A percentile compares a stretch with the other conserved stretches of the same genome.
These are phyloP conservation scores for Aplysina aerophoba DNA, from an alignment of 37 sponge, comb jelly and placozoan genomes.

Conservation along the genomic window DNA sequence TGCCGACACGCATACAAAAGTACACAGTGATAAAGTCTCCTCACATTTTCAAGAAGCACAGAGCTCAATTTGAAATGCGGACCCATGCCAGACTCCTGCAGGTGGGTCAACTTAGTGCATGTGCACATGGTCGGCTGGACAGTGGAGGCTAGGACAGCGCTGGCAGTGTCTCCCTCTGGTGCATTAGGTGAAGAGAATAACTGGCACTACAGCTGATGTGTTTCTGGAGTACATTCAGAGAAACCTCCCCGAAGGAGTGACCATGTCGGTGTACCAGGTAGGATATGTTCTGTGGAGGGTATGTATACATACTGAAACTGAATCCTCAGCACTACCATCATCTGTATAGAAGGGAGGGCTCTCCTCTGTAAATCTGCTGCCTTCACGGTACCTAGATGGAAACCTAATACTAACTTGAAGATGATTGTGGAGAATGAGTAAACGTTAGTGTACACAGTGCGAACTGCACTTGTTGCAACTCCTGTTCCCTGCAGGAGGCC, in stretches of 20 bases:
- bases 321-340: too few species aligned
- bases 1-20: conserved; percentile 77
- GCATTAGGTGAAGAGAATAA: conserved; percentile 65
- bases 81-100: conserved; percentile 82
- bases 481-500: neutral
- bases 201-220: conserved; percentile 90
- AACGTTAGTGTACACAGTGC: too few species aligned
- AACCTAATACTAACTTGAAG: too few species aligned
- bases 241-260: conserved; percentile 85
- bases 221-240: conserved; percentile 94
- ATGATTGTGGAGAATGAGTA: too few species aligned
- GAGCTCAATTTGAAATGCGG: conserved; percentile 89
- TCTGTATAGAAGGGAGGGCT: too few species aligned
- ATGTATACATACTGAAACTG: too few species aligned
- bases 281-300: neutral
- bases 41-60: conserved; percentile 91
- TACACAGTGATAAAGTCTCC: conserved; percentile 91
- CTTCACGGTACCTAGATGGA: too few species aligned
- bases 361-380: too few species aligned
- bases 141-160: neutral
- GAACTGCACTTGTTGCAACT: too few species aligned
- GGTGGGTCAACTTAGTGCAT: conserved; percentile 30
- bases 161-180: neutral
- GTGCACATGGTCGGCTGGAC: neutral
- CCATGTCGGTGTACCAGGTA: conserved; percentile 85